Evolutionary conservation across 30 jellyfish, hydroid and myxozoan genomes (phyloP), one percentile per base, ranked within the genome.

Genomic region (Hydractinia symbiolongicarpus): DNA sequence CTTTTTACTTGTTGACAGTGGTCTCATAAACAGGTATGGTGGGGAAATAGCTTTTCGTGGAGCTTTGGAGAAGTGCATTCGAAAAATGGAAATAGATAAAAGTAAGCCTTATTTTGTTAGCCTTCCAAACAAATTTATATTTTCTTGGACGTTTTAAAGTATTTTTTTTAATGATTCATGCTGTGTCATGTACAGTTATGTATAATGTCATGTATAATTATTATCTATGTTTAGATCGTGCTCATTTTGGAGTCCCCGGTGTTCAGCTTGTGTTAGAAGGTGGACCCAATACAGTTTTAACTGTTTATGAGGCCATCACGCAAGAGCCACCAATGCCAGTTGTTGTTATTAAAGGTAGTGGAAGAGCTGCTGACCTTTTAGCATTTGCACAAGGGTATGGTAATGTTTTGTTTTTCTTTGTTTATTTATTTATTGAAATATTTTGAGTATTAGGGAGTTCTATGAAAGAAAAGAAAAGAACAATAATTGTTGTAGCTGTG

Each of bases 291-390:
- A 83, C 97, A 17, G 74, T 90, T 53, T 50, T 57, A 55, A 90
- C 97, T 5, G 97, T 90, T 5, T 79, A 82, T 74, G 94, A 82
- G 64, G 94, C 97, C 53, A 73, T 90, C 15, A 81, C 82, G 44
- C 81, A 82, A 52, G 97, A 90, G 69, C 97, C 95, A 70, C 89
- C 94, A 14, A 86, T 90, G 62, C 97, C 97, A 5, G 97, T 90
- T 60, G 95, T 90, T 30, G 87, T 90, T 30, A 90, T 90, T 76
- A 84, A 90, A 56, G 97, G 88, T 17, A 90, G 97, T 90, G 97
- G 97, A n/a, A 79, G 97, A 60, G 97, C 97, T 4, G 97, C 97
- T 15, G 97, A 90, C 64, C 90, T 90, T 53, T 62, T 90, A 8
- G 97, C 97, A 20, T 82, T 15, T 85, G 94, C 97, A 20, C 95